Evolutionary conservation across 1,140 invertebrate species (phyloP).

Genomic region (Anoplolepis gracilipes): DNA sequence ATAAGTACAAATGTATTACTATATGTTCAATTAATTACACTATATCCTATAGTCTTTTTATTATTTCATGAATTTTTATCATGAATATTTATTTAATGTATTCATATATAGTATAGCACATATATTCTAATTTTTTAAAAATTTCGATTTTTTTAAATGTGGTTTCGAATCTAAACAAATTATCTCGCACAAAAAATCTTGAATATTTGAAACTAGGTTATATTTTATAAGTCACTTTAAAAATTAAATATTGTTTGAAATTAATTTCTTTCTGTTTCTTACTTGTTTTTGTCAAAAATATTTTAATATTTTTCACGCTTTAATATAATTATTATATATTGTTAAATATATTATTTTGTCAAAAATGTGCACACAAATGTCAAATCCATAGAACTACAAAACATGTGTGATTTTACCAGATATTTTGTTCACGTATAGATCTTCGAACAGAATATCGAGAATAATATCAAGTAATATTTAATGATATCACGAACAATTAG

Average conservation of each 20-base stretch:
- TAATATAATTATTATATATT: neutral
- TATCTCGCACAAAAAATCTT: too few species aligned
- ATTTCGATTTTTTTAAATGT: neutral
- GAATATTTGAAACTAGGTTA: neutral
- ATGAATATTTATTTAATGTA: too few species aligned
- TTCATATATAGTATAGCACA: neutral
- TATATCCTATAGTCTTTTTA: neutral
- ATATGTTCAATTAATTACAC: neutral
- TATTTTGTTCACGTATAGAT: neutral
- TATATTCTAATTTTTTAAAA: too few species aligned
- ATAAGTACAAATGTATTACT: neutral
- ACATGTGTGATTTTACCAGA: neutral
- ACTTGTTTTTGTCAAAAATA: too few species aligned
- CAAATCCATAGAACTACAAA: neutral
- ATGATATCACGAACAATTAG: constrained; percentile 15
- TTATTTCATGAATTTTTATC: neutral
- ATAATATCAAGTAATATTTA: too few species aligned
- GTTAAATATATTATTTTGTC: neutral
- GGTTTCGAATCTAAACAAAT: too few species aligned
- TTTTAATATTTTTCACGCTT: too few species aligned
- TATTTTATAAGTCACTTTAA: neutral
- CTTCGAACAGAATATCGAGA: too few species aligned
- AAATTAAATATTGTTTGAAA: neutral
- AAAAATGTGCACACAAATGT: neutral
- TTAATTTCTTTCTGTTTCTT: neutral